Percentiles rank a stretch among this genome's conserved stretches.
Conservation (phyloP, 2,113 vertebrate species). For the Pseudopipra pipra region DNA sequence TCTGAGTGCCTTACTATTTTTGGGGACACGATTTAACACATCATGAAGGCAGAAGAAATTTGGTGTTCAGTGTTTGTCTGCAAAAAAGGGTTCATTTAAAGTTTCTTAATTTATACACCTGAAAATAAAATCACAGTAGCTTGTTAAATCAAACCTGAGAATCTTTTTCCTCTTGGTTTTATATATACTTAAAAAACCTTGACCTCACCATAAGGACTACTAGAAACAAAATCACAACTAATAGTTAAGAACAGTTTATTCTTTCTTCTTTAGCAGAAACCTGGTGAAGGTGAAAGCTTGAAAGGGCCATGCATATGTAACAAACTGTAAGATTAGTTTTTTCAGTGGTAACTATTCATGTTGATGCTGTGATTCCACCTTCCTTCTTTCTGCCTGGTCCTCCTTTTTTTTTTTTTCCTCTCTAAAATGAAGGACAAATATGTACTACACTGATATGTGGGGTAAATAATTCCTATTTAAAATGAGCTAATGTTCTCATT, state of each 20-base stretch:
- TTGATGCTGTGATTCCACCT: not conserved
- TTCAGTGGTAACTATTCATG: not conserved
- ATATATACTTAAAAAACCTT: not conserved
- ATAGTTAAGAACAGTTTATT: not conserved
- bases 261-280: not conserved
- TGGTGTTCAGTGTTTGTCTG: not conserved
- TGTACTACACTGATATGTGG: accelerated
- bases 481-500: not conserved
- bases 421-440: not conserved
- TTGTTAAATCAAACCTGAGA: not conserved
- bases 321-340: not conserved
- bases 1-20: not conserved
- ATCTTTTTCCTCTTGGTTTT: not conserved
- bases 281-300: not conserved
- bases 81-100: not conserved
- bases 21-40: not conserved
- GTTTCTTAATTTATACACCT: not conserved
- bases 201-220: not conserved
- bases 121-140: not conserved
- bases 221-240: not conserved
- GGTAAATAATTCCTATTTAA: not conserved
- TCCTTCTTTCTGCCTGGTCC: not conserved
- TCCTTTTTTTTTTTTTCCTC: too few species aligned
- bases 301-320: not conserved
- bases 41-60: not conserved